Conservation (phyloP, 2,113 vertebrate species). For the Ctenodactylus gundi region DNA sequence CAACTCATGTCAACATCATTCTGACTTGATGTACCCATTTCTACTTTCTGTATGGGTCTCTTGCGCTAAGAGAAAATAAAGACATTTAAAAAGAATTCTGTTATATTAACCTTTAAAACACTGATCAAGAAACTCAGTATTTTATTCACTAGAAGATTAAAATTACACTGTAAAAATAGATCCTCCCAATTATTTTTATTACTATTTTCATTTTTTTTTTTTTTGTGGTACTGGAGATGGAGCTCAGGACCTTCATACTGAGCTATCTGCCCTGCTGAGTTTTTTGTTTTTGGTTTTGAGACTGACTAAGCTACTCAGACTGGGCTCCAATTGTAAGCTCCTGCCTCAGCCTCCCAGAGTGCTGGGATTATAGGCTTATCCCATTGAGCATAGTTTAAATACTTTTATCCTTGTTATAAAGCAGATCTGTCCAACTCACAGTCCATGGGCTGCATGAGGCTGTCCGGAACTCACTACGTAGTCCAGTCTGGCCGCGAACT, state of each 20-base stretch:
- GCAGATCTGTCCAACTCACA: too few relatives aligned
- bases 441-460: too few relatives aligned
- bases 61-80: slow-evolving; percentile 87
- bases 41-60: slow-evolving; percentile 94
- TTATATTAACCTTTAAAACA: neutral
- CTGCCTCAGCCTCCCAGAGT: too few relatives aligned
- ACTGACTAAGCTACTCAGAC: too few relatives aligned
- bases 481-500: too few relatives aligned
- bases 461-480: too few relatives aligned
- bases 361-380: too few relatives aligned
- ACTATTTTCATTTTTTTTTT: slow-evolving; percentile 15
- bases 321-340: too few relatives aligned
- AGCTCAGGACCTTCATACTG: too few relatives aligned
- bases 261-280: too few relatives aligned
- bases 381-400: neutral
- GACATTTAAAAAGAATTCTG: neutral
- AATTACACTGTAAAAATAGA: neutral
- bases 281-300: too few relatives aligned
- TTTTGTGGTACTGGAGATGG: too few relatives aligned
- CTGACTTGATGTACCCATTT: slow-evolving; percentile 97
- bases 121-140: neutral
- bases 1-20: slow-evolving; percentile 98
- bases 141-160: neutral
- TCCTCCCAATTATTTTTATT: neutral
- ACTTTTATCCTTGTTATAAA: slow-evolving; percentile 5